These are phyloP conservation scores for Eueides isabella DNA, from an alignment of 1,140 invertebrate species.

Conservation along the genomic window DNA sequence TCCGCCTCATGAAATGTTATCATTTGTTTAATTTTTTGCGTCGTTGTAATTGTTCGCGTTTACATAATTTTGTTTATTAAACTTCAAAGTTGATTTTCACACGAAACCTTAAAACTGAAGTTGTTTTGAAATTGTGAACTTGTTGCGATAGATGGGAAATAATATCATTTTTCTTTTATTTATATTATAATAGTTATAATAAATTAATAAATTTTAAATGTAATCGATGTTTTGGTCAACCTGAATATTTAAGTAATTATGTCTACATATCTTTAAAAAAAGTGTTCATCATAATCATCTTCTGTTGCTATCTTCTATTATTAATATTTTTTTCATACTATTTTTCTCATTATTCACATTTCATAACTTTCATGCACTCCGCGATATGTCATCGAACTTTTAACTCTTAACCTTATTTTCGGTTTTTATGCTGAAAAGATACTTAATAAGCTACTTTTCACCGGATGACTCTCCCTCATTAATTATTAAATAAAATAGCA, in stretches of 20 bases:
- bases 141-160: slow-evolving; percentile 24
- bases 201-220: not conserved
- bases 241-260: not conserved
- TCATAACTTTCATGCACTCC: not conserved
- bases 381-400: slow-evolving; percentile 1
- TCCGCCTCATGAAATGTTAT: slow-evolving; percentile 42
- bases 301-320: not conserved
- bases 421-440: not conserved
- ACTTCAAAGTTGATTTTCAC: slow-evolving; percentile 49
- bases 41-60: slow-evolving; percentile 44
- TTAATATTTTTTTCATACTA: not conserved
- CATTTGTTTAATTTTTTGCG: slow-evolving; percentile 48
- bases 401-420: not conserved
- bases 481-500: not conserved
- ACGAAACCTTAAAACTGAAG: slow-evolving; percentile 32
- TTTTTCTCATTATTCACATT: not conserved
- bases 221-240: not conserved
- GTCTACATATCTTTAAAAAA: not conserved
- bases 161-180: not conserved
- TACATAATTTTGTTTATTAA: slow-evolving; percentile 62
- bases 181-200: not conserved
- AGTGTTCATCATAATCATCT: no score
- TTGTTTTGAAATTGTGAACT: slow-evolving; percentile 51
- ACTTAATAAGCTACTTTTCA: not conserved
- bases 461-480: not conserved